These are phyloP conservation scores for Drosophila melanosoma DNA, from an alignment of 2,888 invertebrate genomes.

Conservation along the genomic window DNA sequence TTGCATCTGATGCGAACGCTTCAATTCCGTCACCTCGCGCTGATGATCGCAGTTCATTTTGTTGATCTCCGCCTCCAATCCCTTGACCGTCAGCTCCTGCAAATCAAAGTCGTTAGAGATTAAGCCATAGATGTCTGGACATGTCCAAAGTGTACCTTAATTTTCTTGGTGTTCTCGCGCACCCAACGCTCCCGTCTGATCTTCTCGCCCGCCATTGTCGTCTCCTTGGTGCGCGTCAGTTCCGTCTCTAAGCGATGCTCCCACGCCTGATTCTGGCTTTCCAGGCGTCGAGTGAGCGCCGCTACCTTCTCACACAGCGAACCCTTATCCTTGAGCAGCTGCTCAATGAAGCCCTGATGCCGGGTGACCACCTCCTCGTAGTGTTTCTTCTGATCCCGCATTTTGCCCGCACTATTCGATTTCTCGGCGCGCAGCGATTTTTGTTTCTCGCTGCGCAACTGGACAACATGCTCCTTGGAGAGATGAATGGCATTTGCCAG, in stretches of 20 bases:
- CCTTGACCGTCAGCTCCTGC: conserved; percentile 93
- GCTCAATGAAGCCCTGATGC: conserved; percentile 93
- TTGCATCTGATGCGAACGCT: conserved; percentile 87
- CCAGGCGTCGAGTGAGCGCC: conserved; percentile 83
- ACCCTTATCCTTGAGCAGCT: conserved; percentile 92
- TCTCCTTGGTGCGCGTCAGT: conserved; percentile 90
- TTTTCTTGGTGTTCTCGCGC: conserved; percentile 93
- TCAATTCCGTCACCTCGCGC: conserved; percentile 87
- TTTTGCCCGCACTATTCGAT: conserved; percentile 84
- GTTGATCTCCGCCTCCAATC: conserved; percentile 93
- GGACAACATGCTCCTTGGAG: conserved; percentile 84
- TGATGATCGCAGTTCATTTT: conserved; percentile 91
- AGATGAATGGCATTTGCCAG: conserved; percentile 84
- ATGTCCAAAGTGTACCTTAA: conserved; percentile 87
- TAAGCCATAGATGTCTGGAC: neutral
- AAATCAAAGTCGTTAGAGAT: neutral
- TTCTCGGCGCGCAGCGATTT: conserved; percentile 84
- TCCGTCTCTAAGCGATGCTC: conserved; percentile 92
- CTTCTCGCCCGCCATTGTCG: conserved; percentile 91
- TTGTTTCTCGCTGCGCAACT: conserved; percentile 84
- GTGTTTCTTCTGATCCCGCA: conserved; percentile 88
- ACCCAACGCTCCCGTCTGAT: conserved; percentile 91
- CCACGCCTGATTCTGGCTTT: conserved; percentile 87
- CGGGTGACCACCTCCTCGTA: conserved; percentile 90
- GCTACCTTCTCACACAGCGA: conserved; percentile 88